These are phyloP conservation scores for Acleris cristana DNA, from an alignment of 2,888 invertebrate genomes.

Conservation along the genomic window DNA sequence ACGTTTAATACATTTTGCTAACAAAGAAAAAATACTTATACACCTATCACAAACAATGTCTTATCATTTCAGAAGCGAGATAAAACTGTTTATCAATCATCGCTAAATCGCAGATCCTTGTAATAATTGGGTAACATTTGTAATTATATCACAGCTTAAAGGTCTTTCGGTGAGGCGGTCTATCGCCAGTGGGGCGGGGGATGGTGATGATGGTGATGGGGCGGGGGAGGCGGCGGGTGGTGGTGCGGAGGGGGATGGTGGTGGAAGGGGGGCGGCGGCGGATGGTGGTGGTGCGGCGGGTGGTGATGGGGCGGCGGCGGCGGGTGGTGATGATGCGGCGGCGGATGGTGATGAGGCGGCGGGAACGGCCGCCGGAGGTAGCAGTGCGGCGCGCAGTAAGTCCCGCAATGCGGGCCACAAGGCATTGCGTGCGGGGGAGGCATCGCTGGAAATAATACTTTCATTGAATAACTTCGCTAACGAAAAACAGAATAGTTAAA, in stretches of 20 bases:
- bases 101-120: slow-evolving; percentile 14
- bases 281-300: slow-evolving; percentile 41
- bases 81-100: slow-evolving; percentile 14
- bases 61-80: slow-evolving; percentile 6
- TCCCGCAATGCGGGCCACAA: slow-evolving; percentile 65
- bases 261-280: slow-evolving; percentile 20
- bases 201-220: slow-evolving; percentile 39
- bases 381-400: slow-evolving; percentile 61
- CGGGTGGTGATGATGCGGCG: slow-evolving; percentile 12
- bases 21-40: neutral
- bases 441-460: slow-evolving; percentile 57
- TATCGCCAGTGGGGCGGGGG: slow-evolving; percentile 36
- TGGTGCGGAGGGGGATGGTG: slow-evolving; percentile 36
- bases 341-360: slow-evolving; percentile 28
- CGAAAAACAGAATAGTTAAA: neutral
- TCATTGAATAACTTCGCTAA: slow-evolving; percentile 10
- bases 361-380: slow-evolving; percentile 47
- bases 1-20: neutral
- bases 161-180: slow-evolving; percentile 6
- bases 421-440: slow-evolving; percentile 63
- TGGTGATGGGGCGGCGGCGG: slow-evolving; percentile 40
- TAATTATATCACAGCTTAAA: slow-evolving; percentile 31
- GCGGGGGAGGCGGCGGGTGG: slow-evolving; percentile 40
- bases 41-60: slow-evolving; percentile 1
- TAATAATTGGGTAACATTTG: neutral